These are phyloP conservation scores for Varecia variegata DNA, from an alignment of 2,797 vertebrate genomes.

Conservation along the genomic window DNA sequence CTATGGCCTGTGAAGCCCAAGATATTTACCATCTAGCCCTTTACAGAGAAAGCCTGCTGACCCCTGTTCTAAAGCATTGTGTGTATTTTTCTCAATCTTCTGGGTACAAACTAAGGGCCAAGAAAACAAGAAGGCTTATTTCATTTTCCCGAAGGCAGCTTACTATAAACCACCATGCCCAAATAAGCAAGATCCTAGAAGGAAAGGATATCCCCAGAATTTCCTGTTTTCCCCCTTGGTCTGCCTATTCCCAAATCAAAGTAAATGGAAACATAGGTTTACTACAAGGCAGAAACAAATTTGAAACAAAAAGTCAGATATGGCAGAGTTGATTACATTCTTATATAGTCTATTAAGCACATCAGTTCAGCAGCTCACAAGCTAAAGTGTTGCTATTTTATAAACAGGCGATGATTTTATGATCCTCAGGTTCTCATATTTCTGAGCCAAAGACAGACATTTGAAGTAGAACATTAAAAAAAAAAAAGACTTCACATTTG, in stretches of 20 bases:
- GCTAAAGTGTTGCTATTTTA: not conserved
- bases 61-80: not conserved
- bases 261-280: not conserved
- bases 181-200: not conserved
- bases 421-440: not conserved
- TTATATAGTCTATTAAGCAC: not conserved
- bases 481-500: not conserved
- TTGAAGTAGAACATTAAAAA: not conserved
- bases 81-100: not conserved
- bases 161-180: no score
- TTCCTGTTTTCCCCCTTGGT: not conserved
- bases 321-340: not conserved
- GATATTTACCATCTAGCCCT: not conserved
- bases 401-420: not conserved
- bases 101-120: not conserved
- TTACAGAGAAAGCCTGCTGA: not conserved
- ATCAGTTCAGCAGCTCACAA: not conserved
- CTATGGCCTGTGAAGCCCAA: not conserved
- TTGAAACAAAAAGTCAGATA: not conserved
- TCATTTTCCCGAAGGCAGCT: not conserved
- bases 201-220: not conserved
- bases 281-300: not conserved
- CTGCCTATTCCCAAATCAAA: not conserved
- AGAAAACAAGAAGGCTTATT: not conserved
- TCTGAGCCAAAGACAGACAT: not conserved